Base-by-base conservation (phyloP, 2,888 invertebrate species). In the Charanyca ferruginea region DNA sequence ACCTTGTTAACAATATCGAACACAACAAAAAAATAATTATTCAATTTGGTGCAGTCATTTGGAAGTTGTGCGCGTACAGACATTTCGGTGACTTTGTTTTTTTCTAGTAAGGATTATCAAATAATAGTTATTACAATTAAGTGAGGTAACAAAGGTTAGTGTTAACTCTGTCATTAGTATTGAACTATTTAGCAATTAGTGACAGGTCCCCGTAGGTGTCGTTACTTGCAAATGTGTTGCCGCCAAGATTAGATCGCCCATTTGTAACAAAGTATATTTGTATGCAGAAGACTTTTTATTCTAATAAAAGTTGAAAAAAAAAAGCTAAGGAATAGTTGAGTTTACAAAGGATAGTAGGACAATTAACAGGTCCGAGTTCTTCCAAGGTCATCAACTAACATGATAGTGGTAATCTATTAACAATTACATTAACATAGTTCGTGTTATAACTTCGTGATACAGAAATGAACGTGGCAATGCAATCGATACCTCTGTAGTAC, bases 361-460 rank as follows among this genome's bases (percentile, higher is more conserved):
- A 22, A 59, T 42, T 49, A 53, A 3, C 32, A 42, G 52, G 16
- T 7, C 38, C 20, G 28, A 16, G 41, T 5, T 18, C 25, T 1
- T 18, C 8, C 68, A 74, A 79, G 66, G 77, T 59, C 63, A 76
- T 65, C 77, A 52, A 73, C 54, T 62, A 70, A 53, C 73, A 59
- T 74, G 65, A 77, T 63, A 41, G 57, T 9, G 42, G 45, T 47
- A 66, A 66, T 77, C 48, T 67, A 51, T 57, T 68, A 57, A 53
- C 66, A 42, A 62, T 66, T 66, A 59, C 69, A 75, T 80, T 75
- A 76, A 77, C 71, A 81, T 79, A 81, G 67, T 79, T 65, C 75
- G 80, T 75, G 80, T 64, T 81, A 70, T 54, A 63, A 13, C 35
- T 28, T 77, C 82, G 80, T 80, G 80, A 63, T 75, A 59, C 48